Conservation (phyloP, 2,797 vertebrate genomes). For the Astyanax mexicanus region DNA sequence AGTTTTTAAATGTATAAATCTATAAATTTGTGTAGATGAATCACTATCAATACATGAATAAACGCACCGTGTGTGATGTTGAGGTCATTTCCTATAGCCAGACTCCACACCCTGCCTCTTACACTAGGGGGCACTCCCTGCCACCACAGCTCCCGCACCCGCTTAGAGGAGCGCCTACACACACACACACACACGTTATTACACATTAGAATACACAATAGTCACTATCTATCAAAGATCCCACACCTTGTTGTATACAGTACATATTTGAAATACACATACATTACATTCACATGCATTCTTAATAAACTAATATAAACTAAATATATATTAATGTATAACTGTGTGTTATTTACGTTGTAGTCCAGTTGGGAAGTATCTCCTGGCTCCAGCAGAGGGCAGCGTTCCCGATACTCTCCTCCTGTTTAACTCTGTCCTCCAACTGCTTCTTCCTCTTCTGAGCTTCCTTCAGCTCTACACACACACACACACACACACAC, state of each 20-base stretch:
- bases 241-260: no score
- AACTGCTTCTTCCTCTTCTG: constrained; percentile 91
- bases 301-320: no score
- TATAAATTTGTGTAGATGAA: no score
- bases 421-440: constrained; percentile 89
- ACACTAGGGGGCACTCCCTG: constrained; percentile 95
- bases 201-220: no score
- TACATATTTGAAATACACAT: no score
- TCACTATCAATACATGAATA: no score
- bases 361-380: constrained; percentile 93
- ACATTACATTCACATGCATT: no score
- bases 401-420: constrained; percentile 92
- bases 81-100: constrained; percentile 94
- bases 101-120: constrained; percentile 92
- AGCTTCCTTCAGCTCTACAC: constrained; percentile 89
- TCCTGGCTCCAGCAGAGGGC: constrained; percentile 93
- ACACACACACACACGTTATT: not conserved
- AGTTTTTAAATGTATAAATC: no score
- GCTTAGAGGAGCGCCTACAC: constrained; percentile 87
- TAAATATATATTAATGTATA: no score
- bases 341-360: constrained; percentile 80
- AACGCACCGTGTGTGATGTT: constrained; percentile 94
- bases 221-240: no score
- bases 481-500: no score
- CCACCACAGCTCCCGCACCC: constrained; percentile 95